Evolutionary conservation across 2,113 vertebrate genomes (phyloP), one percentile per base, ranked within the genome.

Genomic region (Phrynocephalus versicolor): DNA sequence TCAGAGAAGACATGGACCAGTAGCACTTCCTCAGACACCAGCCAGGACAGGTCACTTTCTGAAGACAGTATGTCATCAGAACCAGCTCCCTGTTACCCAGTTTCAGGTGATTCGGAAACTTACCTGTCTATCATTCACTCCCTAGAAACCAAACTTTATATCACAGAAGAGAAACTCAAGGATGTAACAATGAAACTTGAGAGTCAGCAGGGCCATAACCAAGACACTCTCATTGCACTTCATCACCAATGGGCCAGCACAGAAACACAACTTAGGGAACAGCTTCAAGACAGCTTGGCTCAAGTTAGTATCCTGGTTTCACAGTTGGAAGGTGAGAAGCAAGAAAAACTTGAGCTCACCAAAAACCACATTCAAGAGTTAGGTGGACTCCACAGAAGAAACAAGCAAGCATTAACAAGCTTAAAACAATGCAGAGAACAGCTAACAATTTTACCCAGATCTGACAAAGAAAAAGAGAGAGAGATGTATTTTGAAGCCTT

Each of bases 131-230:
- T 99, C 89, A 99, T 99, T 91, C 97, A 97, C 77, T 96, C 96
- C 33, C 93, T 99, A 74, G 98, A 99, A 95, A 96, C 97, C 60
- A 99, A 99, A 88, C 96, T 99, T 69, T 96, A 97, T 0, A 93
- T 96, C 81, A 98, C 98, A 0, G 99, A 99, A 88, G 97, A 98
- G 23, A 99, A 98, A 85, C 96, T 99, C 62, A 97, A 97, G 92
- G 96, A 96, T 3, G 97, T 98, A 16, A 98, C 97, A 0, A 94
- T 97, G 80, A 98, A 96, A 85, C 94, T 98, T 10, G 97, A 97
- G 75, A 97, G 97, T 81, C 97, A 97, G 74, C 96, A 94, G 0
- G 93, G 95, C 75, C 92, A 93, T 33, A 97, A 96, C 85, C 92
- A 94, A 70, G 96, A 97, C 67, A 95, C 95, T 0, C 83, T 96